phyloP scores from a whole-genome alignment of 2,113 vertebrate species.

The Holacanthus passer region DNA sequence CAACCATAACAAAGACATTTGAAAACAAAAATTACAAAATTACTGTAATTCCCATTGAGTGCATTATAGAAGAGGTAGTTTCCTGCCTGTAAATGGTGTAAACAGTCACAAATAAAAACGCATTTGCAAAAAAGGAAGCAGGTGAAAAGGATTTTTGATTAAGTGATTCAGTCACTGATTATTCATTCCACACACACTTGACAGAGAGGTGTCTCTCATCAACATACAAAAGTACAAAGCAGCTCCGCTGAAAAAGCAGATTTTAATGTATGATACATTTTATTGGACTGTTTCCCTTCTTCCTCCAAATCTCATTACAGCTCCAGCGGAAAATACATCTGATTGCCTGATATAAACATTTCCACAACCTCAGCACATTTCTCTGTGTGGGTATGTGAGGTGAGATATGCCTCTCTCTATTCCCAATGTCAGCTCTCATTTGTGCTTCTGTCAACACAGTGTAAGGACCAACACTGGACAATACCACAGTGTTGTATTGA shows the following conservation, averaged over 20 bases:
- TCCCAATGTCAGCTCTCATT: slow-evolving; percentile 70
- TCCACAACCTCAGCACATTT: slow-evolving; percentile 73
- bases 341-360: slow-evolving; percentile 54
- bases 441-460: slow-evolving; percentile 68
- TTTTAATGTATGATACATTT: slow-evolving; percentile 48
- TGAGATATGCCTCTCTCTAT: slow-evolving; percentile 60
- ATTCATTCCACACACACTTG: not conserved
- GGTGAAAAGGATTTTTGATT: not conserved
- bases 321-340: slow-evolving; percentile 25
- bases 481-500: slow-evolving; percentile 59
- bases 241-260: slow-evolving; percentile 46
- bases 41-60: not conserved
- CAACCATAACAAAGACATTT: not conserved
- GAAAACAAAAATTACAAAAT: slow-evolving; percentile 5
- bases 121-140: not conserved
- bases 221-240: slow-evolving; percentile 3
- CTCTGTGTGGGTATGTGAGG: slow-evolving; percentile 49
- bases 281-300: slow-evolving; percentile 20
- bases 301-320: slow-evolving; percentile 13
- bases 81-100: not conserved
- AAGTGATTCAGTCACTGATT: slow-evolving; percentile 2
- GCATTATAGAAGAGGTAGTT: not conserved
- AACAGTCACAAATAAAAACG: not conserved
- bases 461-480: slow-evolving; percentile 64
- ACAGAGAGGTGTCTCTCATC: not conserved